phyloP scores from a whole-genome alignment of 2,888 invertebrate genomes.

The Drosophila merina region DNA sequence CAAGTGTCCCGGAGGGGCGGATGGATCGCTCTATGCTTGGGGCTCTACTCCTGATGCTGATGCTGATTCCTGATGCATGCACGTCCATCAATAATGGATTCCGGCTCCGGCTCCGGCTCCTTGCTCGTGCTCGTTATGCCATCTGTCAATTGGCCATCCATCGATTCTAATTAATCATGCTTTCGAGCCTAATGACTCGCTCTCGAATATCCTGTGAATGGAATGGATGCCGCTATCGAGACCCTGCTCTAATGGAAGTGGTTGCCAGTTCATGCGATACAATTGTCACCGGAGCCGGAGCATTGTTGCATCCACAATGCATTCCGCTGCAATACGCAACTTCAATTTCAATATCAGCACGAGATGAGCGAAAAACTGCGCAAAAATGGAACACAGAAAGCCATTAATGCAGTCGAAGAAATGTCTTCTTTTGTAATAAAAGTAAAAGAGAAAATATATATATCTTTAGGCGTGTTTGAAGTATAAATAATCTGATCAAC shows the following conservation, averaged over 20 bases:
- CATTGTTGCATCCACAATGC: conserved; percentile 30
- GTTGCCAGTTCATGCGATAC: conserved; percentile 6
- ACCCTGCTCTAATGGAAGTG: conserved; percentile 24
- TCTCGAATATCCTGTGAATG: conserved; percentile 57
- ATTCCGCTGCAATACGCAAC: conserved; percentile 11
- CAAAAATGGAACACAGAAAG: conserved; percentile 10
- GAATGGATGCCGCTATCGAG: conserved; percentile 36
- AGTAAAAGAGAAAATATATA: neutral
- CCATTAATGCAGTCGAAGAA: conserved; percentile 3
- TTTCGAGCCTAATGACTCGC: conserved; percentile 61
- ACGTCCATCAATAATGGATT: conserved; percentile 69
- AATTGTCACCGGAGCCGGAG: conserved; percentile 28
- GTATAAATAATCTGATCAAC: neutral
- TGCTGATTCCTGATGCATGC: conserved; percentile 16
- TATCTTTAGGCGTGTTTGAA: neutral
- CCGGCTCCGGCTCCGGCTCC: conserved; percentile 6
- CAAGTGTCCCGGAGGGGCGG: conserved; percentile 25
- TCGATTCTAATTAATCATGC: conserved; percentile 80
- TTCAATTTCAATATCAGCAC: conserved; percentile 13
- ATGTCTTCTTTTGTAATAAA: too few species aligned
- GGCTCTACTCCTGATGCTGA: neutral
- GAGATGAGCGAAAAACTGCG: conserved; percentile 10
- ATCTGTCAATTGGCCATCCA: conserved; percentile 75
- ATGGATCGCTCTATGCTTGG: neutral
- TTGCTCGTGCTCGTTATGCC: conserved; percentile 54